Conservation (phyloP, 2,888 invertebrate species). For the Chymomyza amoena region DNA sequence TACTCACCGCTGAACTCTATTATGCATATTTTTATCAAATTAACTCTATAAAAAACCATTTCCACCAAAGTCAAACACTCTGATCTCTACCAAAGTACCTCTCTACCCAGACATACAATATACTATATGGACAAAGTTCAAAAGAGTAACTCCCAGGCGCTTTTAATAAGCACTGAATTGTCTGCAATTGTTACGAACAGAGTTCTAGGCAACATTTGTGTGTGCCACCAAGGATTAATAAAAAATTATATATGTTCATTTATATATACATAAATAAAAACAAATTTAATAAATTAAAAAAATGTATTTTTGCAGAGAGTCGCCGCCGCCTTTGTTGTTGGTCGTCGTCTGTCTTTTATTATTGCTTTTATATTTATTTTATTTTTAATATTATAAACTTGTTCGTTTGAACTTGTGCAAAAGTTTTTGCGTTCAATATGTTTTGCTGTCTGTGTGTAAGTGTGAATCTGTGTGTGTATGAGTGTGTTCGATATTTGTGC, state of each 20-base stretch:
- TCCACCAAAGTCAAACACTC: not conserved
- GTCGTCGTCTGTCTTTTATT: not conserved
- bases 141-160: not conserved
- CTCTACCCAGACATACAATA: no score
- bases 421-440: constrained; percentile 54
- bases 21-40: no score
- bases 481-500: constrained; percentile 10
- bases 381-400: constrained; percentile 6
- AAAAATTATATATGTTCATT: constrained; percentile 28
- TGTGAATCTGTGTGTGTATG: not conserved
- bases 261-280: constrained; percentile 7
- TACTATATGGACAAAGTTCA: not conserved
- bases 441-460: constrained; percentile 33
- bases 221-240: constrained; percentile 29
- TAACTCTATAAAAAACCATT: not conserved
- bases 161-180: not conserved
- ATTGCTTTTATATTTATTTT: not conserved
- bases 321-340: not conserved
- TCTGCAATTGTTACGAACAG: not conserved
- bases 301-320: not conserved
- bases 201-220: constrained; percentile 17
- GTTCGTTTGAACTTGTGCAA: constrained; percentile 17
- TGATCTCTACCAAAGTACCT: not conserved
- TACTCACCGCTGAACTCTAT: no score
- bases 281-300: constrained; percentile 8